phyloP scores from a whole-genome alignment of 2,113 vertebrate species.

The Rhipidura dahli region DNA sequence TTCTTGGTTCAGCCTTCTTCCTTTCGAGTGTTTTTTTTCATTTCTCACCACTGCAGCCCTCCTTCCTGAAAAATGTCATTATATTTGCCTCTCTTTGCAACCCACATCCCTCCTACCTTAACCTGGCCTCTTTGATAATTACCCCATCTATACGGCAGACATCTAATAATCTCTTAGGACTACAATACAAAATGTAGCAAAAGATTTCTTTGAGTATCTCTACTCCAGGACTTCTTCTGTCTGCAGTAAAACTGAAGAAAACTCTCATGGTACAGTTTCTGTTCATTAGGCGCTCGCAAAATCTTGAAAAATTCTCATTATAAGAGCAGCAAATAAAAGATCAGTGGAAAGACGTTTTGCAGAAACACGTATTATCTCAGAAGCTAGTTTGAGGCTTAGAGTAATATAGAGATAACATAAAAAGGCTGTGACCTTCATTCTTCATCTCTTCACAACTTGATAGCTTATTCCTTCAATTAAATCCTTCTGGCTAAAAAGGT shows the following conservation, averaged over 20 bases:
- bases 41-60: not conserved
- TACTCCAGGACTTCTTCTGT: not conserved
- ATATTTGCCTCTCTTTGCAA: not conserved
- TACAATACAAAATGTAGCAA: not conserved
- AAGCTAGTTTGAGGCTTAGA: constrained; percentile 51
- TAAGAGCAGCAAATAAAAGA: constrained; percentile 43
- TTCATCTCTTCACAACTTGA: constrained; percentile 52
- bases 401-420: constrained; percentile 57
- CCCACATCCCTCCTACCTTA: not conserved
- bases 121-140: not conserved
- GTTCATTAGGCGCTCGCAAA: not conserved
- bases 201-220: not conserved
- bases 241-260: not conserved
- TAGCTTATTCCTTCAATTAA: constrained; percentile 61
- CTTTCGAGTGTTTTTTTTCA: not conserved
- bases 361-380: constrained; percentile 54
- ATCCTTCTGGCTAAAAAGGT: constrained; percentile 42
- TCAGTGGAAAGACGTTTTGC: constrained; percentile 43
- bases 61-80: not conserved
- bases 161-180: not conserved
- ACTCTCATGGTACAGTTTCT: not conserved
- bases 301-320: constrained; percentile 52
- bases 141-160: not conserved
- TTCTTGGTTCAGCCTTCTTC: not conserved
- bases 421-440: constrained; percentile 50